Percentiles rank a stretch among this genome's conserved stretches.
Conservation (phyloP, 30 jellyfish, hydroid and myxozoan species). For the Catostylus mosaicus region DNA sequence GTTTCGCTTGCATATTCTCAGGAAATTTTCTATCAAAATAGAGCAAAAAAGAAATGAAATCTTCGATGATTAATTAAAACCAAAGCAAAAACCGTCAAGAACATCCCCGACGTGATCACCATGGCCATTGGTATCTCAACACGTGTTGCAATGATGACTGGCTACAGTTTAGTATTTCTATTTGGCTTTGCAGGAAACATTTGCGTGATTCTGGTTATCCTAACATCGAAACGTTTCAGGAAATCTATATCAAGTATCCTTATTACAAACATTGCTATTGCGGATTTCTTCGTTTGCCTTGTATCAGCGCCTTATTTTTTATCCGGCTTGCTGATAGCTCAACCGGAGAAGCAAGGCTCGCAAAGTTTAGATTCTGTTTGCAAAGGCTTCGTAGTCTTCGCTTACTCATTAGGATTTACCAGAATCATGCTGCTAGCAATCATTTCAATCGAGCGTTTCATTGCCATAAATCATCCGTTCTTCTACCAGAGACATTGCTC, state of each 20-base stretch:
- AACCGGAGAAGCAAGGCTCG: constrained; percentile 36
- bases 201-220: constrained; percentile 12
- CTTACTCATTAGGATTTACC: constrained; percentile 51
- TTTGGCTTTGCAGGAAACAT: constrained; percentile 24
- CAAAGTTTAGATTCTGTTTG: constrained; percentile 4
- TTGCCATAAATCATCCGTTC: constrained; percentile 47
- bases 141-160: constrained; percentile 4
- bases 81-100: too few species aligned
- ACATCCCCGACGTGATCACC: too few species aligned
- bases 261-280: constrained; percentile 36
- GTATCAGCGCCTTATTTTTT: constrained; percentile 38
- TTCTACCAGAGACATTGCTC: constrained; percentile 19
- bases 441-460: constrained; percentile 37
- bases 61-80: too few species aligned
- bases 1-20: too few species aligned
- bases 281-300: constrained; percentile 46
- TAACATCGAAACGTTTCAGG: constrained; percentile 26
- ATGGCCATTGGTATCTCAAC: constrained; percentile 19
- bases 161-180: constrained; percentile 37
- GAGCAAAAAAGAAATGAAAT: too few species aligned
- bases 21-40: too few species aligned
- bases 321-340: constrained; percentile 14
- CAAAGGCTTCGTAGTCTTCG: constrained; percentile 24
- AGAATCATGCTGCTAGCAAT: constrained; percentile 46
- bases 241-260: constrained; percentile 43